These are phyloP conservation scores for Drosophila kikkawai DNA, from an alignment of 1,140 invertebrate genomes.

Conservation along the genomic window DNA sequence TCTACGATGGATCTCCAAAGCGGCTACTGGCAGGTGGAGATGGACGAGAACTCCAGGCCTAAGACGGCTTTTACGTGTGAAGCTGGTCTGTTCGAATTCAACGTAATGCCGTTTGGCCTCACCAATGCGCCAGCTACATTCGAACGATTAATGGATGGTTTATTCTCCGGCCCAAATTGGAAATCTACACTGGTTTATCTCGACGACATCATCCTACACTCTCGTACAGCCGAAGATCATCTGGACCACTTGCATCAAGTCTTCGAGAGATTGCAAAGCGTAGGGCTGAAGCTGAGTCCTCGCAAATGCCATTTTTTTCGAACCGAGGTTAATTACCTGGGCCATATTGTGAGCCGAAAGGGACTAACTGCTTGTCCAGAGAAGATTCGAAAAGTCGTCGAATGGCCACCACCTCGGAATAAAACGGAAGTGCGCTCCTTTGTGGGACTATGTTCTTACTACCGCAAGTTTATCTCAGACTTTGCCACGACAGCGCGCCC, in stretches of 20 bases:
- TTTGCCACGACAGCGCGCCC: background rate
- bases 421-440: too few relatives aligned
- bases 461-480: conserved; percentile 9
- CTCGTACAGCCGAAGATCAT: background rate
- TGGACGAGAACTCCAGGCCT: background rate
- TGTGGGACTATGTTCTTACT: background rate
- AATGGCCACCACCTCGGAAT: background rate
- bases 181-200: conserved; percentile 15
- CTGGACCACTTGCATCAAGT: conserved; percentile 9
- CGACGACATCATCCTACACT: conserved; percentile 23
- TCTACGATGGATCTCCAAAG: conserved; percentile 16
- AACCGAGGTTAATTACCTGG: too few relatives aligned
- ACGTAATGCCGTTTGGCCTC: conserved; percentile 20
- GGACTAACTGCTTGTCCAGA: too few relatives aligned
- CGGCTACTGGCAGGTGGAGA: conserved; percentile 23
- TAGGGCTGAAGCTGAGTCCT: conserved; percentile 5
- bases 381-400: too few relatives aligned
- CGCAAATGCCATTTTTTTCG: background rate
- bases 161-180: background rate
- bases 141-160: conserved; percentile 7
- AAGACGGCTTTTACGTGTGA: conserved; percentile 12
- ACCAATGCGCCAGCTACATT: conserved; percentile 15
- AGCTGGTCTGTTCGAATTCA: conserved; percentile 18
- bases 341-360: too few relatives aligned
- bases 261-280: background rate